Conservation (phyloP, 2,888 invertebrate species). For the Euproctis similis region DNA sequence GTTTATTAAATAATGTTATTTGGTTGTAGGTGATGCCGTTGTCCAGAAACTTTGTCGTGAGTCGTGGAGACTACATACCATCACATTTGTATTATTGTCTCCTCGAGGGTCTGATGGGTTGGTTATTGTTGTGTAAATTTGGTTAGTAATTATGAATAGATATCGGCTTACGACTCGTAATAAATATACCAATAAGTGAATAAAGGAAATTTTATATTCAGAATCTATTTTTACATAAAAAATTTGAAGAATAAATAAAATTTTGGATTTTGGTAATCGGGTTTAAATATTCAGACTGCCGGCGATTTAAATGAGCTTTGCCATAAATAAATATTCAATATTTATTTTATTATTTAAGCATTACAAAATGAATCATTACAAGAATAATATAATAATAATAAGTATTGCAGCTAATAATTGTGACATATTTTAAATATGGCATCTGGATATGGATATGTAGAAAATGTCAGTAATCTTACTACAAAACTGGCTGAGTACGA, state of each 20-base stretch:
- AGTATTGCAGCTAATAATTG: conserved; percentile 28
- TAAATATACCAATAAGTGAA: too few relatives aligned
- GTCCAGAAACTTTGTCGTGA: conserved; percentile 65
- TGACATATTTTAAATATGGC: conserved; percentile 70
- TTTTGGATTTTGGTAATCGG: too few relatives aligned
- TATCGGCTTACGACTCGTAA: too few relatives aligned
- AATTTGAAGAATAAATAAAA: too few relatives aligned
- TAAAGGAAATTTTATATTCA: too few relatives aligned
- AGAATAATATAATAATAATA: conserved; percentile 21
- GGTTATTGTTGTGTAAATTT: conserved; percentile 11
- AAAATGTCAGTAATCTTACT: conserved; percentile 73
- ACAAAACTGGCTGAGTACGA: conserved; percentile 63
- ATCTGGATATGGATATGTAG: conserved; percentile 68
- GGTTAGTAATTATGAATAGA: too few relatives aligned
- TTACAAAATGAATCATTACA: conserved; percentile 20
- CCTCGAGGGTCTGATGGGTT: conserved; percentile 20
- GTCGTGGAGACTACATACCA: conserved; percentile 39
- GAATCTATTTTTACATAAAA: too few relatives aligned
- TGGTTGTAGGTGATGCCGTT: conserved; percentile 69
- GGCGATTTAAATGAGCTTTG: too few relatives aligned
- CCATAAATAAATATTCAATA: too few relatives aligned
- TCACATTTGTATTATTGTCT: conserved; percentile 25
- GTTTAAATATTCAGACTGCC: too few relatives aligned
- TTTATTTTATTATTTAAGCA: too few relatives aligned
- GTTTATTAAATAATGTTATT: conserved; percentile 74